Percentiles rank a stretch among this genome's conserved stretches.
These are phyloP conservation scores for Trogon surrucura DNA, from an alignment of 2,113 vertebrate genomes.

Conservation along the genomic window DNA sequence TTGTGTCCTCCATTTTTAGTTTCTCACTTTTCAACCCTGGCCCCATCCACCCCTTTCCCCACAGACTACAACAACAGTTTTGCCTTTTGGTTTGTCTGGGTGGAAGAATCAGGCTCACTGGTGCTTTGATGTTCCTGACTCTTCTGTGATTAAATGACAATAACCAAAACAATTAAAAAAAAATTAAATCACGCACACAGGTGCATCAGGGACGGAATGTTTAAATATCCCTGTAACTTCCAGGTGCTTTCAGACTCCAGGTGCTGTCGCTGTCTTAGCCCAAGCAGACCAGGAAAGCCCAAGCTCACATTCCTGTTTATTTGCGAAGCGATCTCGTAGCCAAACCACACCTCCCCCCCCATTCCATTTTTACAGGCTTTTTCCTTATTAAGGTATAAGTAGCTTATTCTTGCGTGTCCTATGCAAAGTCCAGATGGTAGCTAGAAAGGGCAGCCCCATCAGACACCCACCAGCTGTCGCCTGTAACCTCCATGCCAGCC, in stretches of 20 bases:
- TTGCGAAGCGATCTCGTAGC: neutral
- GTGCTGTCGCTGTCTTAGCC: neutral
- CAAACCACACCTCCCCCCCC: neutral
- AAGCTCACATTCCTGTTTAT: neutral
- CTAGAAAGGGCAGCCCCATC: conserved; percentile 66
- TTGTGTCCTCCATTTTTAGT: neutral
- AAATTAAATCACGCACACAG: neutral
- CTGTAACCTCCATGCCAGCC: conserved; percentile 47
- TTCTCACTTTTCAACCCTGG: neutral
- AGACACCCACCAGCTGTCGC: conserved; percentile 70
- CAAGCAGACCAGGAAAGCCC: neutral
- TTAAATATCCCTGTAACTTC: neutral
- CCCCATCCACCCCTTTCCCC: neutral
- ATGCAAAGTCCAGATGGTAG: conserved; percentile 62
- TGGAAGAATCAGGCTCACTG: neutral
- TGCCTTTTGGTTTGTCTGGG: neutral
- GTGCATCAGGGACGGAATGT: neutral
- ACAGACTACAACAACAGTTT: neutral
- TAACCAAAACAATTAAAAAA: neutral
- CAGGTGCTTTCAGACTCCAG: conserved; percentile 11
- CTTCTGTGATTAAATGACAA: neutral
- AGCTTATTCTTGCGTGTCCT: conserved; percentile 64
- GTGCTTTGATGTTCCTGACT: neutral
- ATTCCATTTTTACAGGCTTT: conserved; percentile 45
- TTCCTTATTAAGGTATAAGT: conserved; percentile 71